phyloP scores from a whole-genome alignment of 1,140 invertebrate genomes.

The Hylyphantes graminicola region DNA sequence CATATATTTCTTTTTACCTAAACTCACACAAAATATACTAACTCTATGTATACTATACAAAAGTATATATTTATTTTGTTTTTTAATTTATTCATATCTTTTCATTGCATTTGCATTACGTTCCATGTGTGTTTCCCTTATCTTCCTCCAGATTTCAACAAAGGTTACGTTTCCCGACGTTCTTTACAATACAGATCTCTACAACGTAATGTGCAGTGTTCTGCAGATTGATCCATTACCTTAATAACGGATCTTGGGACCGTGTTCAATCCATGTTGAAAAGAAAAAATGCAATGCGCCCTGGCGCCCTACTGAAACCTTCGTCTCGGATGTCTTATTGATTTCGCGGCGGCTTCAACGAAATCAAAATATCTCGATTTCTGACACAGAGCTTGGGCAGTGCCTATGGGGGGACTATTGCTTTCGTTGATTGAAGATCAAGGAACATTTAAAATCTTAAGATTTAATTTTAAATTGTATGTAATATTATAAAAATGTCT shows the following conservation, averaged over 20 bases:
- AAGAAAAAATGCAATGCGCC: too few relatives aligned
- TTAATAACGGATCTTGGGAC: constrained; percentile 58
- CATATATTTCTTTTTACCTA: background rate
- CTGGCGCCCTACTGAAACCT: too few relatives aligned
- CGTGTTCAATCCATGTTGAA: constrained; percentile 19
- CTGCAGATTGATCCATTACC: constrained; percentile 50
- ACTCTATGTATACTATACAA: background rate
- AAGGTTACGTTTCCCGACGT: constrained; percentile 26
- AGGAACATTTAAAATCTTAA: too few relatives aligned
- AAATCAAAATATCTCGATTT: too few relatives aligned
- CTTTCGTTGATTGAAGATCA: too few relatives aligned
- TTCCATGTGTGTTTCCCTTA: background rate
- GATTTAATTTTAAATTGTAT: too few relatives aligned
- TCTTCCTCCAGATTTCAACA: constrained; percentile 13
- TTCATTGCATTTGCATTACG: background rate
- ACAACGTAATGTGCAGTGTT: constrained; percentile 61
- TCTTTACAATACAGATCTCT: constrained; percentile 60
- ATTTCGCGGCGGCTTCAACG: too few relatives aligned
- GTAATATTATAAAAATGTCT: too few relatives aligned
- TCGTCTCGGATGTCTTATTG: too few relatives aligned
- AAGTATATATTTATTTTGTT: background rate
- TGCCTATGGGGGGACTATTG: too few relatives aligned
- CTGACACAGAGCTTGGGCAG: too few relatives aligned
- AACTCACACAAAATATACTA: background rate
- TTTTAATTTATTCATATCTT: background rate